These are phyloP conservation scores for Neodon shergylaensis DNA, from an alignment of 2,113 vertebrate species.

Conservation along the genomic window DNA sequence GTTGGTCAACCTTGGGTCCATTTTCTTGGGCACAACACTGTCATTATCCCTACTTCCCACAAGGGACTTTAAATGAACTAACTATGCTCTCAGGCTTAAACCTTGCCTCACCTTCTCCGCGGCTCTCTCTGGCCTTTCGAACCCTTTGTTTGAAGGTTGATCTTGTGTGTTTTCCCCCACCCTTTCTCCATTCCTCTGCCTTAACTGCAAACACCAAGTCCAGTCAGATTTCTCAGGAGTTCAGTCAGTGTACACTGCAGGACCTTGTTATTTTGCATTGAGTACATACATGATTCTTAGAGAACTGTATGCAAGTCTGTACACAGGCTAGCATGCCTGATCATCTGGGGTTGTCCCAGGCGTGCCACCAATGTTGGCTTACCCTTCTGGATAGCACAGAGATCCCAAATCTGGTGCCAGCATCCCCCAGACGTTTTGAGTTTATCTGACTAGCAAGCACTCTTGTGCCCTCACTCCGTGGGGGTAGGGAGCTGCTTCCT, in stretches of 20 bases:
- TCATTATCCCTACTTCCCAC: no score
- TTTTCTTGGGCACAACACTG: neutral
- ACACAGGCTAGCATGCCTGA: neutral
- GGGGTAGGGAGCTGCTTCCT: no score
- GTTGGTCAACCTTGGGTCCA: neutral
- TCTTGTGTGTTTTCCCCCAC: no score
- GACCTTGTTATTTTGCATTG: neutral
- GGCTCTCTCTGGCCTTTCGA: neutral
- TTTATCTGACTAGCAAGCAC: slow-evolving; percentile 5
- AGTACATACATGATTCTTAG: slow-evolving; percentile 30
- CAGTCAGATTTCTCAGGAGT: neutral
- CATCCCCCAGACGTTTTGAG: neutral
- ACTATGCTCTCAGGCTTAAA: neutral
- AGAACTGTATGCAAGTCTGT: slow-evolving; percentile 14
- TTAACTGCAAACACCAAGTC: neutral
- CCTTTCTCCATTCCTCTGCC: neutral
- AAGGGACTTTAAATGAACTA: neutral
- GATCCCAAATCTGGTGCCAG: neutral
- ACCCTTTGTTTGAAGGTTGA: neutral
- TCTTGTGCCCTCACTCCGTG: neutral
- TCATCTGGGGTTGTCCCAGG: neutral
- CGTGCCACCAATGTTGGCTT: neutral
- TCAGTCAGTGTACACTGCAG: neutral
- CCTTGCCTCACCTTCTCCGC: neutral
- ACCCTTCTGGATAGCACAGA: slow-evolving; percentile 3